These are phyloP conservation scores for Rachycentron canadum DNA, from an alignment of 2,797 vertebrate species.

Conservation along the genomic window DNA sequence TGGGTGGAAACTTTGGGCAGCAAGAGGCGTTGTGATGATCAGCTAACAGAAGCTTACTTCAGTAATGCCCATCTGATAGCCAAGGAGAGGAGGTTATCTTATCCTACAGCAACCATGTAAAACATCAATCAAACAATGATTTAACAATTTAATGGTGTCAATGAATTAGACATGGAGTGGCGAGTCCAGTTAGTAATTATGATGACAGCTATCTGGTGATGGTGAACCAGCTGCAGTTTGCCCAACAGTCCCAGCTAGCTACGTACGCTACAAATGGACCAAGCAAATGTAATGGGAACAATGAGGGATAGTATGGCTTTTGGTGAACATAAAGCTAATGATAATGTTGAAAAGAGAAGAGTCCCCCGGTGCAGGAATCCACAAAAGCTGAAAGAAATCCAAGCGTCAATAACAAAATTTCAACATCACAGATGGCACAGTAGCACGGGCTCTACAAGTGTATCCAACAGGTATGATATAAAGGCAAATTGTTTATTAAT, in stretches of 20 bases:
- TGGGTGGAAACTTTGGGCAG: constrained; percentile 32
- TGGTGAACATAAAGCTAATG: constrained; percentile 37
- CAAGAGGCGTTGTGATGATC: constrained; percentile 49
- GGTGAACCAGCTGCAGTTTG: constrained; percentile 46
- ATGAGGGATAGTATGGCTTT: constrained; percentile 16
- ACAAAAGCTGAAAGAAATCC: constrained; percentile 73
- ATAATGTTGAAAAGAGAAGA: constrained; percentile 61
- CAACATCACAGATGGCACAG: constrained; percentile 54
- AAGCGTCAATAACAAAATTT: constrained; percentile 64
- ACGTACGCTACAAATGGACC: constrained; percentile 26
- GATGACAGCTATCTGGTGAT: constrained; percentile 54
- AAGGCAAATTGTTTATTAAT: constrained; percentile 78
- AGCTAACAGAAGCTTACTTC: constrained; percentile 69
- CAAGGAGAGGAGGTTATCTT: constrained; percentile 62
- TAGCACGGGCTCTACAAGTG: constrained; percentile 56
- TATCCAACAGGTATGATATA: constrained; percentile 66
- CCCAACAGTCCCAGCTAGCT: constrained; percentile 21
- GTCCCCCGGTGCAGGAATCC: constrained; percentile 69
- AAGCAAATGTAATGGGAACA: constrained; percentile 28
- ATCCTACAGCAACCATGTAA: constrained; percentile 35
- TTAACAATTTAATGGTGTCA: constrained; percentile 60
- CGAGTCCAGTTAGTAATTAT: constrained; percentile 75
- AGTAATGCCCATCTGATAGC: constrained; percentile 70
- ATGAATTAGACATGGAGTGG: constrained; percentile 71
- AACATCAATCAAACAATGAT: constrained; percentile 44